Percentiles rank a stretch among this genome's conserved stretches.
phyloP scores from a whole-genome alignment of 2,888 invertebrate genomes.

The Troilus luridus region DNA sequence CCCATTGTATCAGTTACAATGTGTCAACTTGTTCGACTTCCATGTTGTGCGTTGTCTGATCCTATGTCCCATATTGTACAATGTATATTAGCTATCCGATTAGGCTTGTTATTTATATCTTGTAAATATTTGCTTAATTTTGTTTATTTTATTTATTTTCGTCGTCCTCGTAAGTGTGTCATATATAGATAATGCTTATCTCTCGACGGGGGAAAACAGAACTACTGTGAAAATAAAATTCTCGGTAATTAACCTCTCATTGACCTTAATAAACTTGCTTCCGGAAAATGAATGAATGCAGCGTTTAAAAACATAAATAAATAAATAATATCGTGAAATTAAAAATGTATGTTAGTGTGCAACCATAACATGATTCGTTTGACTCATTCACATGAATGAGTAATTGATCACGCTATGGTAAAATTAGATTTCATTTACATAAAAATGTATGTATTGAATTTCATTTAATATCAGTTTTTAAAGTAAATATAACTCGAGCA shows the following conservation, averaged over 20 bases:
- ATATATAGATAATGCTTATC: slow-evolving; percentile 28
- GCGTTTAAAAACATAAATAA: too few relatives aligned
- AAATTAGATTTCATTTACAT: too few relatives aligned
- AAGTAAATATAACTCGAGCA: too few relatives aligned
- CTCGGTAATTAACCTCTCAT: background rate
- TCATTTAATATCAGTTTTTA: too few relatives aligned
- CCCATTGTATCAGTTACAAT: slow-evolving; percentile 23
- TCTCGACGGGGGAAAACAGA: background rate
- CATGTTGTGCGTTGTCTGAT: background rate
- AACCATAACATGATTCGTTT: too few relatives aligned
- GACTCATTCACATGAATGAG: too few relatives aligned
- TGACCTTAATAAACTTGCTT: background rate
- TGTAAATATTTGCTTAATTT: background rate
- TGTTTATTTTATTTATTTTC: background rate
- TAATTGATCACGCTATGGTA: too few relatives aligned
- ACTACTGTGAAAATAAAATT: background rate
- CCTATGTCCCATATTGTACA: background rate
- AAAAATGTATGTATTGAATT: too few relatives aligned
- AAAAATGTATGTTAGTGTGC: too few relatives aligned
- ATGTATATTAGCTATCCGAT: background rate
- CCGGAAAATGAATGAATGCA: too few relatives aligned
- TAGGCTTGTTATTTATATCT: background rate
- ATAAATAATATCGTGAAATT: too few relatives aligned
- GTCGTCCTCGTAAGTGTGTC: background rate
- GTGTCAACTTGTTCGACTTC: slow-evolving; percentile 44